Evolutionary conservation across 2,888 invertebrate species (phyloP).

Genomic region (Drosophila pseudotalamancana): DNA sequence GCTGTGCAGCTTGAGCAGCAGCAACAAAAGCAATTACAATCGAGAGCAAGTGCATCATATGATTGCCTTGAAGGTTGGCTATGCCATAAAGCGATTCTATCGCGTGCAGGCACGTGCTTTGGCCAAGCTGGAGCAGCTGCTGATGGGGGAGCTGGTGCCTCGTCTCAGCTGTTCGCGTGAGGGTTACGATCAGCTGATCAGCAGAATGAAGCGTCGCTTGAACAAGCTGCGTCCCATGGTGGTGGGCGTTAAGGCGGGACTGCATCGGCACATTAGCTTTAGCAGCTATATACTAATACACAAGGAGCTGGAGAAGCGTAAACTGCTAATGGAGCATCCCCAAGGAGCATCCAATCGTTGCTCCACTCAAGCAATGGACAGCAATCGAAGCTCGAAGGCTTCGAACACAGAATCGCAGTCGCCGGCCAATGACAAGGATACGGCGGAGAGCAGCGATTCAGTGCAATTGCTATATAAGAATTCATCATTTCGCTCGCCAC

Average conservation of each 20-base stretch:
- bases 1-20: not conserved
- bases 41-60: not conserved
- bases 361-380: not conserved
- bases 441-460: not conserved
- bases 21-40: not conserved
- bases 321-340: no score
- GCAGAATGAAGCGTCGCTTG: not conserved
- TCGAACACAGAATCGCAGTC: not conserved
- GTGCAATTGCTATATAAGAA: not conserved
- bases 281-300: no score
- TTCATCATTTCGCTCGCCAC: not conserved
- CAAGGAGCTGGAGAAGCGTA: not conserved
- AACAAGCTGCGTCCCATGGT: not conserved
- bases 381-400: not conserved
- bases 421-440: not conserved
- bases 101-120: not conserved
- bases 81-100: conserved; percentile 2
- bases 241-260: not conserved
- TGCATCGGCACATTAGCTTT: not conserved
- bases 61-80: not conserved
- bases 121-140: not conserved
- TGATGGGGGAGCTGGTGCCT: conserved; percentile 3
- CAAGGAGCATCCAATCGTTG: no score
- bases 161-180: not conserved
- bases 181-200: not conserved